A percentile compares a stretch with the other conserved stretches of the same genome.
These are phyloP conservation scores for Andricus quercusramuli DNA, from an alignment of 2,888 invertebrate genomes.

Conservation along the genomic window DNA sequence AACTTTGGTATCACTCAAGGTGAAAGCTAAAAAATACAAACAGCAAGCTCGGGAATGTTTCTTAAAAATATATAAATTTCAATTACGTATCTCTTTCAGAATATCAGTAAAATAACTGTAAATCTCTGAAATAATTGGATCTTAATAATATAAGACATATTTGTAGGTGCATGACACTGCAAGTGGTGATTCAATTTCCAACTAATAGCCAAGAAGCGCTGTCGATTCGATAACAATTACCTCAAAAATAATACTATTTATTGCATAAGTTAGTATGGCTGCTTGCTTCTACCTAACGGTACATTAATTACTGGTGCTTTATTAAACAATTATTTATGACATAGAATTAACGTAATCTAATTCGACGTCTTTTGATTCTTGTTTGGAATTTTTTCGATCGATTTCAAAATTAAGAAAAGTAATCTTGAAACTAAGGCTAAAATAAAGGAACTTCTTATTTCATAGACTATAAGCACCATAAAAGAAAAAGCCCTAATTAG, in stretches of 20 bases:
- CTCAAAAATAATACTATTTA: neutral
- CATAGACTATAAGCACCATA: neutral
- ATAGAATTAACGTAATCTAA: neutral
- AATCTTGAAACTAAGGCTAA: neutral
- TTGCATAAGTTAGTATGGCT: neutral
- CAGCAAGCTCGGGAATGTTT: neutral
- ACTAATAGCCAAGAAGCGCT: neutral
- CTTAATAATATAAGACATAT: neutral
- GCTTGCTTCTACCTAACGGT: neutral
- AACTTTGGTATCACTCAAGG: neutral
- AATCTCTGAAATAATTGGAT: neutral
- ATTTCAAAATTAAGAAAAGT: neutral
- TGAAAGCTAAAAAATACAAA: neutral
- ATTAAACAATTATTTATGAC: neutral
- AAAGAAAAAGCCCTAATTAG: neutral
- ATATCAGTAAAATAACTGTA: too few species aligned
- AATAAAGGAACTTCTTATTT: neutral
- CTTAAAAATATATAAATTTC: neutral
- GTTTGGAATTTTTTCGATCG: too few species aligned
- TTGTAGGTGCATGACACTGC: neutral
- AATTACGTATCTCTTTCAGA: too few species aligned
- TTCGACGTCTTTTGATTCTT: too few species aligned
- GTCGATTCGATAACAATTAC: neutral
- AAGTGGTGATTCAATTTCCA: neutral
- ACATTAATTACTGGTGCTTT: neutral